Evolutionary conservation across 2,797 vertebrate species (phyloP), one percentile per base, ranked within the genome.

Genomic region (Valencia hispanica): DNA sequence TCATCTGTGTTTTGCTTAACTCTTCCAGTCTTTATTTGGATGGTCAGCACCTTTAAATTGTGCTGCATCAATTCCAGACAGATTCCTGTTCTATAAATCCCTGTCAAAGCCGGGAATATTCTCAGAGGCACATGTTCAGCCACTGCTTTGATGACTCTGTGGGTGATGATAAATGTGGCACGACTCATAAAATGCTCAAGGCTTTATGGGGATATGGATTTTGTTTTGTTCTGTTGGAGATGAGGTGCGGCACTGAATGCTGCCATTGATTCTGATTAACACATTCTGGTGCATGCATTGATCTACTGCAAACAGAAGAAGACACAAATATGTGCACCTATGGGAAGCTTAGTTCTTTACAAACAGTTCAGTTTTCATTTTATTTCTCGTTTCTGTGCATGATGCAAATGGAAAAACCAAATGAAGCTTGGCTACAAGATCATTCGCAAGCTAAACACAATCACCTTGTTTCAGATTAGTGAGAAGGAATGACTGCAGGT

Each of bases 21-120:
- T 55, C 73, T 63, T 22, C 75, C n/a, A 8, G 70, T 78, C 74
- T 84, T 79, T 72, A 81, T 84, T 68, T 75, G 73, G 80, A 83
- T 73, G 77, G 84, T 87, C 85, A 72, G 57, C 77, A 41, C 68
- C 34, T 83, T 78, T 84, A 72, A 66, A 82, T 57, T 22, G 47
- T 63, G 59, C 70, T 53, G 36, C 80, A 78, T 72, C 72, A 14
- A 50, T 22, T 80, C 81, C 86, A 79, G 47, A 78, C 63, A 72
- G 66, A 73, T 86, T 61, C 75, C 55, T 55, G 39, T 57, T 83
- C 69, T 45, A 47, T 88, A 89, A 90, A 88, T 80, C 80, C 85
- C 59, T 0, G 36, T n/a, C 73, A 27, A 68, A 22, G 55, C 71
- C 71, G 6, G 0, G 70, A 78, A 73, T 53, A 30, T 84, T 78